Evolutionary conservation across 2,797 vertebrate genomes (phyloP).

Genomic region (Anas flavirostris): DNA sequence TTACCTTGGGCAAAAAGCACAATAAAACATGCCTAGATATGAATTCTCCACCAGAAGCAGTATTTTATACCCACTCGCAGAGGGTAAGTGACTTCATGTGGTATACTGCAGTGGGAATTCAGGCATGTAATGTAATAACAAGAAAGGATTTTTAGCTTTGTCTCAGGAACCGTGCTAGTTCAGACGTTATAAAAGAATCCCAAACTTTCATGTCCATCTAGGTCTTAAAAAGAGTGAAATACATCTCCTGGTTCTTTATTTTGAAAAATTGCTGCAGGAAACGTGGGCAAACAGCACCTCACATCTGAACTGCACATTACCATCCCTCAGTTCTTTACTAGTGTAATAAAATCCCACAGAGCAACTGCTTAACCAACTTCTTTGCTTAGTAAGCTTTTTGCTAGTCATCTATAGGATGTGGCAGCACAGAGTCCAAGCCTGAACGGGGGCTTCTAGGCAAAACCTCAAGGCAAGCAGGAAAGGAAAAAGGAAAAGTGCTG

Average conservation of each 20-base stretch:
- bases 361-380: not conserved
- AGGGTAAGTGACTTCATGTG: slow-evolving; percentile 34
- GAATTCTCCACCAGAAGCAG: slow-evolving; percentile 29
- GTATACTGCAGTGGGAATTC: slow-evolving; percentile 52
- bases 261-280: slow-evolving; percentile 17
- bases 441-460: not conserved
- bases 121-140: slow-evolving; percentile 50
- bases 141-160: slow-evolving; percentile 53
- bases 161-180: slow-evolving; percentile 35
- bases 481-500: not conserved
- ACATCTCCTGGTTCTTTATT: not conserved
- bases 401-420: not conserved
- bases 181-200: slow-evolving; percentile 9
- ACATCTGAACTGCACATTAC: not conserved
- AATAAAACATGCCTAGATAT: slow-evolving; percentile 24
- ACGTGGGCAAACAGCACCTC: slow-evolving; percentile 19
- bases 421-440: not conserved
- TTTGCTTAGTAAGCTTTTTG: not conserved
- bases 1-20: slow-evolving; percentile 31
- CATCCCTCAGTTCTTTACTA: not conserved
- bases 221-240: not conserved
- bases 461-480: not conserved
- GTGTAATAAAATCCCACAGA: not conserved
- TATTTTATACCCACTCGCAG: not conserved
- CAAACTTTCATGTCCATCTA: not conserved